Evolutionary conservation across 37 sponge, comb jelly and placozoan species (phyloP).

Genomic region (Dysidea cf. avara): DNA sequence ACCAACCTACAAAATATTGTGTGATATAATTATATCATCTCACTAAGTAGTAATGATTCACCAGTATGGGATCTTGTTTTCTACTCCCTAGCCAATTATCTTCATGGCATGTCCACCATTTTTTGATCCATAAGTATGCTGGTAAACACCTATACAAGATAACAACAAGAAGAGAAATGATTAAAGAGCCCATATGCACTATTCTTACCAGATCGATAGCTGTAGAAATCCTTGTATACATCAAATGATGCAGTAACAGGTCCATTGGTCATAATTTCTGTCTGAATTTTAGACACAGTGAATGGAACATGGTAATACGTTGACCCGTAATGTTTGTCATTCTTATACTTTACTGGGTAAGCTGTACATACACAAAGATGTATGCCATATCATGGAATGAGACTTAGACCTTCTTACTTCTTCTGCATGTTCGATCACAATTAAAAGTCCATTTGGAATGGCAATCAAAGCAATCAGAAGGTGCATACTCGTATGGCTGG

Average conservation of each 20-base stretch:
- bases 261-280: conserved; percentile 96
- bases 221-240: conserved; percentile 92
- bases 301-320: conserved; percentile 49
- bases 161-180: no score
- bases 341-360: no score
- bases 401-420: conserved; percentile 67
- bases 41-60: conserved; percentile 23
- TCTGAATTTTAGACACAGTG: conserved; percentile 67
- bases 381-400: conserved; percentile 13
- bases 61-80: conserved; percentile 90
- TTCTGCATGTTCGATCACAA: no score
- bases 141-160: conserved; percentile 94
- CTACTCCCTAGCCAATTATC: conserved; percentile 95
- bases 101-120: conserved; percentile 94
- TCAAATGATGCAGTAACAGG: conserved; percentile 91
- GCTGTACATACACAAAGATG: no score
- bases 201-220: conserved; percentile 82
- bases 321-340: conserved; percentile 80
- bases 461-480: conserved; percentile 82
- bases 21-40: no score
- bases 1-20: no score
- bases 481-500: conserved; percentile 82
- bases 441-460: conserved; percentile 46
- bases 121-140: conserved; percentile 46
- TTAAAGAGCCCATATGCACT: no score